phyloP scores from a whole-genome alignment of 2,888 invertebrate genomes.

The Melieria picta region DNA sequence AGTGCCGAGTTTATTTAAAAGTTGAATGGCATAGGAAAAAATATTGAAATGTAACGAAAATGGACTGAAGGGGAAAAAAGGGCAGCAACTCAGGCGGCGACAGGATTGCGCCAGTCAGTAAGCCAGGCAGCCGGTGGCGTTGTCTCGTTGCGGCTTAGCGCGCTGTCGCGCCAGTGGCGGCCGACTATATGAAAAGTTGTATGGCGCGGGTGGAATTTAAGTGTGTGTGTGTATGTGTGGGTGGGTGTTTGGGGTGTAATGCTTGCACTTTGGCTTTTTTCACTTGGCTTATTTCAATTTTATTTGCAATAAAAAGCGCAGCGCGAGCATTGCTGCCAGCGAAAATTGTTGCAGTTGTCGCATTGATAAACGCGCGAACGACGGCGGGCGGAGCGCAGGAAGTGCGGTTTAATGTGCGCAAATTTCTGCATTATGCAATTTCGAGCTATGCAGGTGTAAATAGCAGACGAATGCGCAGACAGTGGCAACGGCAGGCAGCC shows the following conservation, averaged over 20 bases:
- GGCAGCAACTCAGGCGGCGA: background rate
- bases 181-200: no score
- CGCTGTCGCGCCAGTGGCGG: no score
- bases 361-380: background rate
- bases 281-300: conserved; percentile 52
- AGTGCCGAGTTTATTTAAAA: no score
- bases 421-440: conserved; percentile 2
- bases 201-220: no score
- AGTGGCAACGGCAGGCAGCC: no score
- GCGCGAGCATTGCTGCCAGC: no score
- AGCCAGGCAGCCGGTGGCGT: background rate
- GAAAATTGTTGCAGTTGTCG: no score
- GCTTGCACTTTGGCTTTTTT: conserved; percentile 58
- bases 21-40: no score
- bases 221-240: background rate
- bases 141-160: background rate
- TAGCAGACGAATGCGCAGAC: background rate
- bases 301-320: conserved; percentile 45
- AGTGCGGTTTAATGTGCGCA: background rate
- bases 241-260: conserved; percentile 22
- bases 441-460: conserved; percentile 1
- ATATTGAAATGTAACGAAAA: no score
- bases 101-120: background rate
- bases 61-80: no score
- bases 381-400: background rate